Base-by-base conservation (phyloP, 2,113 vertebrate genomes). In the Sorex araneus region DNA sequence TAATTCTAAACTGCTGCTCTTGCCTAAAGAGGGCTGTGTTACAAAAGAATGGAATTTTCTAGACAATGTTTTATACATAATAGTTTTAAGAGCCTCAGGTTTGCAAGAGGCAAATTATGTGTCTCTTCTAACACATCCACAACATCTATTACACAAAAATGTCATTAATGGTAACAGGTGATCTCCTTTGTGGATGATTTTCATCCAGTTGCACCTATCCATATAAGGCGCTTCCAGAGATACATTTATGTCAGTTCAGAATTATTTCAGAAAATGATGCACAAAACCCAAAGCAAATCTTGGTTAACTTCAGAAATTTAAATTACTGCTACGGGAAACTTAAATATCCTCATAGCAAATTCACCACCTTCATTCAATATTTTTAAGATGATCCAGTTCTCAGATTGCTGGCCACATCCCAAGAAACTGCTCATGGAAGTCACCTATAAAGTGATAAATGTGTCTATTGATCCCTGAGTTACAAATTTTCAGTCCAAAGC, bases 111-210 rank as follows among this genome's bases (percentile, higher is more conserved):
- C 90, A 94, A 90, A 95, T 92, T 92, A 84, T 97, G 91, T 47
- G 87, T n/a, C 28, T 82, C 80, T 89, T 95, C 91, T 92, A 92
- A 69, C 93, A 93, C 4, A 23, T 80, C 95, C 88, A 90, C 43
- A 93, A 91, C 94, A 97, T 97, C 96, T 97, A 96, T 97, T 89
- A 82, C 89, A 95, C 87, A 34, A 85, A 96, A 76, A 91, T 93
- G 80, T 81, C 0, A 1, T 90, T 97, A 80, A 96, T 83, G 85
- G 64, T 83, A 92, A 71, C 36, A 0, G 1, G 28, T 77, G 66
- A 90, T 94, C 66, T 88, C 92, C 77, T 96, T 95, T 96, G 93
- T 95, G 43, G 0, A n/a, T 89, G 84, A 36, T 91, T 95, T 96
- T 80, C 89, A 91, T 90, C 96, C 95, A 97, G 95, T 96, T 96